Conservation (phyloP, 2,888 invertebrate species). For the Argyra leucocephala region DNA sequence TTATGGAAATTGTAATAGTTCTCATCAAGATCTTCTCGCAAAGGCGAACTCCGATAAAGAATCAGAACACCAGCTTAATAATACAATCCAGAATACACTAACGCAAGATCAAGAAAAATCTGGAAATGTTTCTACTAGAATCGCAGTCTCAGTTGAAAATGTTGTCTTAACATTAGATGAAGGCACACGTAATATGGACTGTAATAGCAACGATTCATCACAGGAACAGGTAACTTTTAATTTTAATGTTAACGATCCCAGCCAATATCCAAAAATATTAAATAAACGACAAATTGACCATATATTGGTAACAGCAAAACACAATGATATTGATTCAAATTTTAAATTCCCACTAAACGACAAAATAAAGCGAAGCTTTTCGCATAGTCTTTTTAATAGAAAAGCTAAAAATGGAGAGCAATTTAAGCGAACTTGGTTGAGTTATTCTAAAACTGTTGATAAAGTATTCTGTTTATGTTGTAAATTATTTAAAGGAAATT, state of each 20-base stretch:
- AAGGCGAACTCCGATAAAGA: no score
- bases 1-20: no score
- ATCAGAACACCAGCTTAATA: neutral
- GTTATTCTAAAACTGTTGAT: constrained; percentile 7
- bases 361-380: neutral
- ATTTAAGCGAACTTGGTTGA: constrained; percentile 8
- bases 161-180: constrained; percentile 2
- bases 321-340: constrained; percentile 9
- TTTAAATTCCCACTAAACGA: constrained; percentile 8
- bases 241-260: constrained; percentile 7
- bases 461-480: constrained; percentile 9
- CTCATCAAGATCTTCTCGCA: no score
- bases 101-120: neutral
- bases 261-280: constrained; percentile 9
- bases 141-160: no score
- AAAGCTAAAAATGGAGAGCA: constrained; percentile 8
- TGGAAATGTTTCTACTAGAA: no score
- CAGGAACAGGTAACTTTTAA: constrained; percentile 9
- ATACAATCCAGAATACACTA: neutral
- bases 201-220: constrained; percentile 8
- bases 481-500: constrained; percentile 7
- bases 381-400: constrained; percentile 9
- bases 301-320: constrained; percentile 8
- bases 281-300: no score
- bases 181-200: constrained; percentile 7